phyloP scores from a whole-genome alignment of 1,140 invertebrate genomes.

The Melitaea cinxia region DNA sequence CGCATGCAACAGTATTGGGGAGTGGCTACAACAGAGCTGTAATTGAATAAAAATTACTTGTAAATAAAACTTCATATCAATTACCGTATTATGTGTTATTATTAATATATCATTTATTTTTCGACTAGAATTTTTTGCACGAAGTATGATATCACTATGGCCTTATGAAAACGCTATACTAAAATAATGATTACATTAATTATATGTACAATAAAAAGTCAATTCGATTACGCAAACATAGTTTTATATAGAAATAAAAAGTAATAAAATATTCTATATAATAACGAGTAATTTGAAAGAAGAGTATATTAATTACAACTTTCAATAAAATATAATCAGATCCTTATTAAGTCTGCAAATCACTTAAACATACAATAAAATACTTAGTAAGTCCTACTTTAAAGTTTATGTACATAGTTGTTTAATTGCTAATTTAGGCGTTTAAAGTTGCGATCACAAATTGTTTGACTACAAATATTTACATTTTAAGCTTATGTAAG shows the following conservation, averaged over 20 bases:
- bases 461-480: constrained; percentile 15
- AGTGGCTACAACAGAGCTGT: constrained; percentile 91
- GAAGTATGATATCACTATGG: constrained; percentile 67
- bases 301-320: constrained; percentile 21
- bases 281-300: constrained; percentile 23
- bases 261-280: constrained; percentile 21
- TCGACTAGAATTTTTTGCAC: constrained; percentile 80
- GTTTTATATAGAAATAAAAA: constrained; percentile 14
- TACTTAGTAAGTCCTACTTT: constrained; percentile 14
- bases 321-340: constrained; percentile 28
- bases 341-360: constrained; percentile 9
- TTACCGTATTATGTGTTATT: constrained; percentile 65
- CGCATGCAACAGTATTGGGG: constrained; percentile 94
- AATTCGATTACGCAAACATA: constrained; percentile 35
- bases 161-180: constrained; percentile 46
- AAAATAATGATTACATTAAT: constrained; percentile 48
- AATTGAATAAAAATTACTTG: constrained; percentile 52
- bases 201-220: constrained; percentile 63
- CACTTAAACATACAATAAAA: constrained; percentile 13
- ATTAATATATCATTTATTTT: constrained; percentile 75
- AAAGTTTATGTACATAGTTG: constrained; percentile 15
- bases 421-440: constrained; percentile 18
- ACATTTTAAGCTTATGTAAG: constrained; percentile 10
- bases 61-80: constrained; percentile 70
- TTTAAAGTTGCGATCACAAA: constrained; percentile 18